Base-by-base conservation (phyloP, 2,797 vertebrate genomes). In the Argentina silus region DNA sequence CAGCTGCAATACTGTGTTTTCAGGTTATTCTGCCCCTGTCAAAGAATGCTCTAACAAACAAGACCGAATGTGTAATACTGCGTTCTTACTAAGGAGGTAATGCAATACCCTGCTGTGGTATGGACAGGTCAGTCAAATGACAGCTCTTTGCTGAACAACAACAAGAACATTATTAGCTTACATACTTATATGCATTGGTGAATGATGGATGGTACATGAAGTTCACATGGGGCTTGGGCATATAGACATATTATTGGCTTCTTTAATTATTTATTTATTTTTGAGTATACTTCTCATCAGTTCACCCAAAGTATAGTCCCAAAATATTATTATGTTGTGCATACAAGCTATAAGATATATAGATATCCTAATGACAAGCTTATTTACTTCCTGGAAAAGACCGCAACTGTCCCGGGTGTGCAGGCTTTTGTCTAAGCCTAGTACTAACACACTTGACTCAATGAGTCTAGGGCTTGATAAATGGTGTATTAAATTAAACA, bases 1-100 rank as follows among this genome's bases (percentile, higher is more conserved):
- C 44, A 4, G n/a, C 60, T 59, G 72, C 61, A 42, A 43, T 10
- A 70, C 62, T 75, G 51, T 64, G 23, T 71, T 77, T 67, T 73
- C 79, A 81, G 78, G 74, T 79, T 86, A 69, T 74, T 9, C 27
- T 62, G 27, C 7, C 6, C 23, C 48, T 60, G 68, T 11, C 75
- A 78, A 78, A 55, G n/a, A 69, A 50, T 70, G 76, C 69, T 44
- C 47, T 44, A 57, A 50, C 57, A 55, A 27, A 61, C 10, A 1
- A 14, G 60, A 19, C 23, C 59, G 27, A 61, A 61, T 61, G 23
- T 61, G 59, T 61, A 12, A 27, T 59, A 21, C 10, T 2, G 21
- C 21, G 0, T 36, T 14, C 10, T 61, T 61, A 27, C 59, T 27
- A 27, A 36, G 14, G n/a, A 14, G 53, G 6, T 17, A 56, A 36